phyloP scores from a whole-genome alignment of 2,113 vertebrate genomes.

The Notechis scutatus region DNA sequence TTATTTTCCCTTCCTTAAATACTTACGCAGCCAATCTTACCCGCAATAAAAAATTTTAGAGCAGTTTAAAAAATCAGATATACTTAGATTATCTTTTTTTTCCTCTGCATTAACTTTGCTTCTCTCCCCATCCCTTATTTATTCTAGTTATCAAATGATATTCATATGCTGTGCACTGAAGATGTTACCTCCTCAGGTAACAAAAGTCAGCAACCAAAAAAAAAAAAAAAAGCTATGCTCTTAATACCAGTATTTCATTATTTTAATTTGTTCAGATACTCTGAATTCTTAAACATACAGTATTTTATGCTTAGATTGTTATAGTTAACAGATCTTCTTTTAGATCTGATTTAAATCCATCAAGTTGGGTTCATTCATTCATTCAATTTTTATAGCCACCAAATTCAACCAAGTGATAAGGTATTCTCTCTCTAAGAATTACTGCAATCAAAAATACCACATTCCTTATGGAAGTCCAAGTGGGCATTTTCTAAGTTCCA shows the following conservation, averaged over 20 bases:
- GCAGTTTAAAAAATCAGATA: background rate
- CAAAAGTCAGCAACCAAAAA: background rate
- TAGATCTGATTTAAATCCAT: constrained; percentile 28
- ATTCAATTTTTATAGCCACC: background rate
- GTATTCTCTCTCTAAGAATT: constrained; percentile 25
- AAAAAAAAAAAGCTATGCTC: background rate
- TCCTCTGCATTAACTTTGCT: background rate
- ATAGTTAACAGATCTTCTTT: constrained; percentile 66
- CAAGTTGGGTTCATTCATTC: constrained; percentile 28
- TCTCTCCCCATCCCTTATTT: background rate
- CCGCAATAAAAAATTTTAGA: background rate
- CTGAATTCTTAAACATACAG: constrained; percentile 58
- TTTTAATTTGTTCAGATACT: constrained; percentile 63
- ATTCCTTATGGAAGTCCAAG: constrained; percentile 33
- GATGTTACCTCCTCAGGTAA: background rate
- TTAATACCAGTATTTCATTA: constrained; percentile 47
- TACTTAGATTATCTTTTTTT: background rate
- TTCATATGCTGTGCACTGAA: background rate
- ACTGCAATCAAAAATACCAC: constrained; percentile 42
- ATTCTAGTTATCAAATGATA: background rate
- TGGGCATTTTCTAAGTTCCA: constrained; percentile 39
- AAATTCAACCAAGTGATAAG: background rate
- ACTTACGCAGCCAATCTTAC: background rate
- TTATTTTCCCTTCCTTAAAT: background rate
- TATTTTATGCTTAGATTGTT: constrained; percentile 54